These are phyloP conservation scores for Aplochiton taeniatus DNA, from an alignment of 2,797 vertebrate species.

Conservation along the genomic window DNA sequence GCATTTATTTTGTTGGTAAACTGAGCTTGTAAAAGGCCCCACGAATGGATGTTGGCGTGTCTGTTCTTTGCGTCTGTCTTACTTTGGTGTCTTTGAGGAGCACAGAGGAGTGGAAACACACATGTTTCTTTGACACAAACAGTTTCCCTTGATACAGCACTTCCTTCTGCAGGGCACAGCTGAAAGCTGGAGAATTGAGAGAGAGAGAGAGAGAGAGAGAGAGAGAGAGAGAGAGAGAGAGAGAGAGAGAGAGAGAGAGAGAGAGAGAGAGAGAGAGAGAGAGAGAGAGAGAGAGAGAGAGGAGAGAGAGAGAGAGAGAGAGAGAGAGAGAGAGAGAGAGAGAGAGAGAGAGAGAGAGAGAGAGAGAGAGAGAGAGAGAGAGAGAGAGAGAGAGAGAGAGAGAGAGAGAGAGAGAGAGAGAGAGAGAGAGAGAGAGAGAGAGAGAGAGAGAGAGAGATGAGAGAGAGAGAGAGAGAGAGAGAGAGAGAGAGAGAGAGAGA, in stretches of 20 bases:
- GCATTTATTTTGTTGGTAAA: no score
- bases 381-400: no score
- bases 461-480: no score
- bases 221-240: background rate
- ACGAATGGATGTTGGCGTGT: background rate
- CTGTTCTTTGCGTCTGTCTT: constrained; percentile 6
- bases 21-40: background rate
- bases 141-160: constrained; percentile 83
- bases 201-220: background rate
- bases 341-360: no score
- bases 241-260: background rate
- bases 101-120: constrained; percentile 83
- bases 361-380: no score
- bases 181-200: constrained; percentile 66
- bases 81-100: constrained; percentile 87
- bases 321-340: no score
- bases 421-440: no score
- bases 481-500: no score
- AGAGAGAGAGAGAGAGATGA: no score
- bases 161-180: constrained; percentile 83
- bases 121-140: constrained; percentile 70
- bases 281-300: background rate
- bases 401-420: no score
- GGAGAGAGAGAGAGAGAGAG: no score
- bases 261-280: background rate